Evolutionary conservation across 1,140 invertebrate genomes (phyloP).

Genomic region (Pseudomyrmex dendroicus): DNA sequence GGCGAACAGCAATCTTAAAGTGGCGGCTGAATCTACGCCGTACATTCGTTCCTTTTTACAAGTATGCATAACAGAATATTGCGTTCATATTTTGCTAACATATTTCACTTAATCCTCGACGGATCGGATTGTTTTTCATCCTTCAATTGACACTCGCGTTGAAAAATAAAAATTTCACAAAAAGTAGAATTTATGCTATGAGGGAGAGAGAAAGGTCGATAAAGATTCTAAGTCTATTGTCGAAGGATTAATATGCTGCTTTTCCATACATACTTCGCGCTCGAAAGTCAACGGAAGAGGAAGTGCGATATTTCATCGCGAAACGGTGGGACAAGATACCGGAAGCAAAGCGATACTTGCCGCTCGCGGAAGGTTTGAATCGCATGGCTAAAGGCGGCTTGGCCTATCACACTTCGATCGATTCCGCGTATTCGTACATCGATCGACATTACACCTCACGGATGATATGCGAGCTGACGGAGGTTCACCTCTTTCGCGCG

Average conservation of each 20-base stretch:
- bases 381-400: slow-evolving; percentile 58
- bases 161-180: background rate
- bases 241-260: background rate
- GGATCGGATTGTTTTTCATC: too few relatives aligned
- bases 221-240: background rate
- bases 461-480: slow-evolving; percentile 72
- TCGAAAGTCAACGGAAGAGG: slow-evolving; percentile 53
- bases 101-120: too few relatives aligned
- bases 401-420: slow-evolving; percentile 68
- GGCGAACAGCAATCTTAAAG: slow-evolving; percentile 53
- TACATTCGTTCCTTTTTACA: slow-evolving; percentile 65
- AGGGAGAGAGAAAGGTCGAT: background rate
- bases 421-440: slow-evolving; percentile 71
- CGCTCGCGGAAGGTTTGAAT: slow-evolving; percentile 62
- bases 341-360: slow-evolving; percentile 59
- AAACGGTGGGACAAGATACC: slow-evolving; percentile 66
- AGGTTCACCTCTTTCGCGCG: slow-evolving; percentile 65
- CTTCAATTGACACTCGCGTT: too few relatives aligned
- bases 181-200: background rate
- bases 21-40: slow-evolving; percentile 56
- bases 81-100: too few relatives aligned
- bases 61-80: slow-evolving; percentile 34
- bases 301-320: slow-evolving; percentile 66
- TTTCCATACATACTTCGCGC: background rate
- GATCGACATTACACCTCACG: slow-evolving; percentile 59